Evolutionary conservation across 2,113 vertebrate species (phyloP), one percentile per base, ranked within the genome.

Genomic region (Cyprinodon variegatus): DNA sequence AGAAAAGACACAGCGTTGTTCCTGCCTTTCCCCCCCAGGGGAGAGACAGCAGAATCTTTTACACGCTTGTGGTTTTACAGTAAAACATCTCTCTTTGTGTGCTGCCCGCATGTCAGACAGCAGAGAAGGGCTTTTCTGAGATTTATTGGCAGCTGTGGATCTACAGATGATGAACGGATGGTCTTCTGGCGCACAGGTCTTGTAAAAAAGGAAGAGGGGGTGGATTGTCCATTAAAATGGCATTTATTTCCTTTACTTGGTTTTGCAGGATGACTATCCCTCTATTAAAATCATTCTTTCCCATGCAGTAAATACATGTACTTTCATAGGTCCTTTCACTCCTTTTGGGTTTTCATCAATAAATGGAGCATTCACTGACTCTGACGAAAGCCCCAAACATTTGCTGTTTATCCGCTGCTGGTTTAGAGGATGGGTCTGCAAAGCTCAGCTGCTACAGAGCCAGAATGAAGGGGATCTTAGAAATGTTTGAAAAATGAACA

Each of bases 71-170:
- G 86, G 88, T 88, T 89, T 91, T 79, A 81, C 87, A 88, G 90
- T 91, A 88, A 91, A 88, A 90, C 90, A 87, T 89, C 84, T 84
- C 76, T 79, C 77, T 89, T 83, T 83, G 89, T 77, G 77, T 39
- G 0, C 79, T 14, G 71, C 76, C 81, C 69, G 74, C 14, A 20
- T 88, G 88, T 88, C 83, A 83, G 87, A 82, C 85, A 78, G 88
- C 82, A 89, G 88, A 85, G 86, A 57, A 90, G 80, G 76, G 76
- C 84, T 76, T 78, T 86, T 81, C 83, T 77, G 45, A 79, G 68
- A 84, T 91, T 91, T 91, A 90, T 82, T 84, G 88, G 83, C 84
- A 78, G 77, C 73, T 76, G 71, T 39, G 68, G 78, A 82, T 82
- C 83, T 71, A 79, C 77, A 81, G 78, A 90, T 91, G 87, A 93